These are phyloP conservation scores for Huso huso DNA, from an alignment of 2,797 vertebrate species.

Conservation along the genomic window DNA sequence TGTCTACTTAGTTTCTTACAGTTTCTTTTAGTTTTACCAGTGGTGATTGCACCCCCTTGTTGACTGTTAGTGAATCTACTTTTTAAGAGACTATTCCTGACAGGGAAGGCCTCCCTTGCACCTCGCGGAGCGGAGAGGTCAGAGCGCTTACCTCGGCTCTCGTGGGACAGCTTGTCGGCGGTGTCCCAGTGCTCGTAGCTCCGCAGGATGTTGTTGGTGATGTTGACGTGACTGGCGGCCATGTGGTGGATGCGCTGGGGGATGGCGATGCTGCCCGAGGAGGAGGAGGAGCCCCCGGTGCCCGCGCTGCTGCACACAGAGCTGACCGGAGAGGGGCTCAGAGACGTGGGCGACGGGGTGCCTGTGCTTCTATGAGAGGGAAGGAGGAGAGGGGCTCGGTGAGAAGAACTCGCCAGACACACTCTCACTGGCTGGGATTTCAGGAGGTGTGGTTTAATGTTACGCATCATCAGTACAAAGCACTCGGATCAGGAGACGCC, in stretches of 20 bases:
- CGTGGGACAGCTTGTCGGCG: slow-evolving; percentile 80
- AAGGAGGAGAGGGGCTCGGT: slow-evolving; percentile 57
- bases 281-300: slow-evolving; percentile 48
- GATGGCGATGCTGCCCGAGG: slow-evolving; percentile 77
- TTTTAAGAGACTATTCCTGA: too few relatives aligned
- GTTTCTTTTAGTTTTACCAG: too few relatives aligned
- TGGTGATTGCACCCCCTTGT: too few relatives aligned
- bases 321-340: slow-evolving; percentile 77
- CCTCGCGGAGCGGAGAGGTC: background rate
- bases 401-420: slow-evolving; percentile 38
- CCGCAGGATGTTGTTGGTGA: slow-evolving; percentile 94
- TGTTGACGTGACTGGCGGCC: slow-evolving; percentile 96
- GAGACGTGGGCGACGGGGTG: slow-evolving; percentile 82
- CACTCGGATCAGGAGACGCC: too few relatives aligned
- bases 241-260: slow-evolving; percentile 96
- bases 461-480: too few relatives aligned
- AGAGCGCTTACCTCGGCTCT: slow-evolving; percentile 73
- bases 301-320: slow-evolving; percentile 47
- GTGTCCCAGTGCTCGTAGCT: slow-evolving; percentile 98
- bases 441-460: too few relatives aligned
- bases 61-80: too few relatives aligned
- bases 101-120: too few relatives aligned
- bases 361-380: slow-evolving; percentile 70
- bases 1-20: too few relatives aligned
- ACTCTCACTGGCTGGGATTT: too few relatives aligned